Evolutionary conservation across 1,140 invertebrate genomes (phyloP), one percentile per base, ranked within the genome.

Genomic region (Rhizoglyphus robini): DNA sequence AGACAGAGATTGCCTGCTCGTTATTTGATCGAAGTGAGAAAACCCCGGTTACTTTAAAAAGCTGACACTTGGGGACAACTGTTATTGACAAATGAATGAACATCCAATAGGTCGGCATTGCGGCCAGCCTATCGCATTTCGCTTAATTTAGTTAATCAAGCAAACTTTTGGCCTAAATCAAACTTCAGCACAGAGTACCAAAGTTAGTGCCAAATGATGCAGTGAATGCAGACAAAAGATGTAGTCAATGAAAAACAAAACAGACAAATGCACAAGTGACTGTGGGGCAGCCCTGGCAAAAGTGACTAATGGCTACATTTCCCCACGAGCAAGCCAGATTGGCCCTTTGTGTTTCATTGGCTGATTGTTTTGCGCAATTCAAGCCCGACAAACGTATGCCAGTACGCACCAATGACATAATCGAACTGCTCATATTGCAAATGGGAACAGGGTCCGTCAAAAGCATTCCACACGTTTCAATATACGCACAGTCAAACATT

Each of bases 61-160:
- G 36, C 8, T 41, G 36, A 41, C 36, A 41, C 36, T 41, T 41
- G n/a, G n/a, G n/a, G n/a, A n/a, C n/a, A n/a, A n/a, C 36, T 41
- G 36, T 41, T 41, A 41, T 41, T 41, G 36, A 41, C 36, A 41
- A 41, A 41, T 41, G 36, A 41, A 41, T 41, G 36, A 41, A 41
- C 18, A 41, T 41, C 36, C 8, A 41, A 41, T 41, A 18, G 8
- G 18, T 41, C 18, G 8, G 36, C 18, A 41, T 41, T 41, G 36
- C 18, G 36, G 36, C 36, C 36, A 41, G 18, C 36, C 36, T 11
- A 8, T 41, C 36, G 18, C 36, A 41, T 41, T 41, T 41, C 18
- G 36, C 36, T 41, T 54, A 54, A 54, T 54, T 54, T 54, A 54
- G 51, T 32, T 54, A 54, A 54, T 54, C 51, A 54, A 54, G 51